Evolutionary conservation across 2,888 invertebrate species (phyloP), one percentile per base, ranked within the genome.

Genomic region (Pardosa pseudoannulata): DNA sequence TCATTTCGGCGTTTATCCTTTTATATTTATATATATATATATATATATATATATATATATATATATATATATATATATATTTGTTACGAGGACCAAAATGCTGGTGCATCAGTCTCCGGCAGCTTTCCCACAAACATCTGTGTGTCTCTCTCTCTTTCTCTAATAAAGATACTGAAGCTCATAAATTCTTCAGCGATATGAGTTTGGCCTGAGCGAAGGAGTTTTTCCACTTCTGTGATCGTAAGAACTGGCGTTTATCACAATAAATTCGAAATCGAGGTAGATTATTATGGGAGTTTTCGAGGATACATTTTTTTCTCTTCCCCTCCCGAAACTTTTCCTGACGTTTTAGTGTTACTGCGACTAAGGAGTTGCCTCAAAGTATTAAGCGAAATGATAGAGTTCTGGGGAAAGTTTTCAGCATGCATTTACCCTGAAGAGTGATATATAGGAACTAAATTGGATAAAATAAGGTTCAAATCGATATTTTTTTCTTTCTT

Each of bases 121-220:
- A 23, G 23, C 41, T 62, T 27, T 39, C 29, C 29, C 23, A 16
- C 32, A 19, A 16, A n/a, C 11, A 19, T n/a, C 6, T 19, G 6
- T 19, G 27, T 31, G n/a, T n/a, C n/a, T n/a, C n/a, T n/a, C n/a
- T n/a, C 36, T 23, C 36, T 62, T 65, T 27, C 68, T 68, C 72
- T 79, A 79, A 79, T 79, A 79, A 79, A 31, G 79, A 79, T 73
- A 79, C 72, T 50, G 65, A 73, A 65, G 65, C 64, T 50, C 79
- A 79, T 79, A 79, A 79, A 79, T 79, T 79, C 65, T 72, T 79
- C 41, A 79, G 41, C 64, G 72, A 72, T 71, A 62, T 23, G 32
- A 68, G 56, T 50, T 78, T 68, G n/a, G 50, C 9, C 41, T 28
- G 72, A 11, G 27, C 29, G 41, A 39, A 31, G 64, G 41, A 27